phyloP scores from a whole-genome alignment of 2,888 invertebrate genomes.

The Oasisia sp. region DNA sequence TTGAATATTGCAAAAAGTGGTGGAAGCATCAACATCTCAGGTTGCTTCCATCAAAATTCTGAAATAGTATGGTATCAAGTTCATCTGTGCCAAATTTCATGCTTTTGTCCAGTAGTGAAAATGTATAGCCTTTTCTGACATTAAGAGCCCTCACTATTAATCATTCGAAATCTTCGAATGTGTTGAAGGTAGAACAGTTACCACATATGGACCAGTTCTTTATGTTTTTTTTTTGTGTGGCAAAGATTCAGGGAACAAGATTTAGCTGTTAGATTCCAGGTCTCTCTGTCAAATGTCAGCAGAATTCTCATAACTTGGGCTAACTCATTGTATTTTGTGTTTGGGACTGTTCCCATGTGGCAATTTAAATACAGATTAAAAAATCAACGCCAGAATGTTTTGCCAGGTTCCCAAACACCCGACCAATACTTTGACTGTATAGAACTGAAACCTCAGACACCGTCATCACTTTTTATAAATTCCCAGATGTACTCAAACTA shows the following conservation, averaged over 20 bases:
- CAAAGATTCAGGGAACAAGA: neutral
- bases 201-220: neutral
- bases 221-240: neutral
- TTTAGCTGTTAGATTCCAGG: neutral
- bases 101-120: too few species aligned
- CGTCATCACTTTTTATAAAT: neutral
- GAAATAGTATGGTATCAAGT: too few species aligned
- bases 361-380: neutral
- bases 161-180: too few species aligned
- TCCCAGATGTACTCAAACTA: neutral
- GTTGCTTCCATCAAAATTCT: too few species aligned
- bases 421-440: conserved; percentile 38
- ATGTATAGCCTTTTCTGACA: too few species aligned
- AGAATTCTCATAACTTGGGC: neutral
- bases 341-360: neutral
- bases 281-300: neutral
- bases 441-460: conserved; percentile 35
- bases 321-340: neutral
- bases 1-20: too few species aligned
- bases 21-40: too few species aligned
- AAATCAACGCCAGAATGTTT: neutral
- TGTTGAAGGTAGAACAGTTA: neutral
- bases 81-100: too few species aligned
- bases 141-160: too few species aligned
- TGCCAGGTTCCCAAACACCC: conserved; percentile 35